Base-by-base conservation (phyloP, 2,113 vertebrate species). In the Xerus inauris region DNA sequence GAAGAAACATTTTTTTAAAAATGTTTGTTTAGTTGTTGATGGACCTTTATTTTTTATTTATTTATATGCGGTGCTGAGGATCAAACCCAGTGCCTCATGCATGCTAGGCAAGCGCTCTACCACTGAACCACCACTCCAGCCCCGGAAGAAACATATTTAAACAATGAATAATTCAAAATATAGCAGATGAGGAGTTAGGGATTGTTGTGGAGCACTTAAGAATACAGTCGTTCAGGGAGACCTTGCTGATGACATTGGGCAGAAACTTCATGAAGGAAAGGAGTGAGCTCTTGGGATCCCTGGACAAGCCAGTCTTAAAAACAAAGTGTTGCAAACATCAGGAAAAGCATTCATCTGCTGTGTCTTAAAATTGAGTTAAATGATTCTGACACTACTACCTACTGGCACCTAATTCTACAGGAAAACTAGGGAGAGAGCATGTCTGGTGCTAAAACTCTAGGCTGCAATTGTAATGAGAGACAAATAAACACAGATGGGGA, bases 361-460 rank as follows among this genome's bases (percentile, higher is more conserved):
- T 30, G 30, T 65, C 26, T 65, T 51, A 8, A 19, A 12, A 24
- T 65, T 54, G 71, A 94, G 67, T 5, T 5, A 69, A 49, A 32
- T 71, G 49, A 42, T 69, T 84, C 49, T 62, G 40, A 49, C 38
- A 65, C 38, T n/a, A 81, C 94, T 93, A 91, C 59, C 38, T 89
- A 93, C 65, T 88, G 93, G 93, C 87, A 96, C 79, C 84, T 93
- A 16, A 42, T 30, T 54, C 49, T 82, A n/a, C 20, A 65, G 35
- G 17, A 89, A 92, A 95, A 49, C 67, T 71, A 38, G 22, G 35
- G 10, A 42, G 45, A 32, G 17, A 89, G 30, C 38, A 5, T 0
- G 1, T 67, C 24, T 24, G 3, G 3, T 20, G 30, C 38, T 65
- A 47, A 87, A 79, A 88, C 64, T 35, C 22, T 17, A 28, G 40